Percentiles rank a stretch among this genome's conserved stretches.
Conservation (phyloP, 2,888 invertebrate species). For the Luperina nickerlii region DNA sequence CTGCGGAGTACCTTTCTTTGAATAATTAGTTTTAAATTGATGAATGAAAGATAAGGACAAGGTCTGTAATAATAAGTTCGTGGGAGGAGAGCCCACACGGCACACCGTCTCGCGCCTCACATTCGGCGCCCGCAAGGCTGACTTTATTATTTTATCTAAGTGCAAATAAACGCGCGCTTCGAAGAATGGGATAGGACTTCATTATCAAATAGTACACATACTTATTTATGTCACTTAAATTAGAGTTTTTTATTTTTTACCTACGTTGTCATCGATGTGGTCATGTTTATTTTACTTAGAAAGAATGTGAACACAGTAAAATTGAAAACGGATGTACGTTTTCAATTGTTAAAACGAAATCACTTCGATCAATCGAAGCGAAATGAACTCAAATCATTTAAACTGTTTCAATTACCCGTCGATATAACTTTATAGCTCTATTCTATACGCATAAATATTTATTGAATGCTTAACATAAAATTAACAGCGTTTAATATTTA, state of each 20-base stretch:
- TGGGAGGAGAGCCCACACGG: conserved; percentile 73
- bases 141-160: conserved; percentile 65
- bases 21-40: conserved; percentile 41
- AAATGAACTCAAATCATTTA: conserved; percentile 11
- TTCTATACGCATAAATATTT: conserved; percentile 40
- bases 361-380: no score
- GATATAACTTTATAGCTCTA: conserved; percentile 15
- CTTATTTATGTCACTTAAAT: conserved; percentile 24
- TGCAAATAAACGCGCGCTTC: conserved; percentile 58
- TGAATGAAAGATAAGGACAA: conserved; percentile 66
- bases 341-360: background rate
- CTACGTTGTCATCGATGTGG: conserved; percentile 13
- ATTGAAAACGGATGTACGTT: no score
- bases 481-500: conserved; percentile 58
- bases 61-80: conserved; percentile 61
- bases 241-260: conserved; percentile 34
- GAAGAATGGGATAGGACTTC: conserved; percentile 46
- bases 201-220: conserved; percentile 47
- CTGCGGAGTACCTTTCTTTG: conserved; percentile 14
- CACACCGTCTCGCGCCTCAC: conserved; percentile 59
- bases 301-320: conserved; percentile 22
- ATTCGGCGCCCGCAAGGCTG: conserved; percentile 74
- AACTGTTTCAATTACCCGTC: conserved; percentile 22
- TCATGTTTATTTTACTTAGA: conserved; percentile 23
- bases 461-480: conserved; percentile 43